Percentiles rank a stretch among this genome's conserved stretches.
Conservation (phyloP, 1,140 invertebrate genomes). For the Drosophila serrata region DNA sequence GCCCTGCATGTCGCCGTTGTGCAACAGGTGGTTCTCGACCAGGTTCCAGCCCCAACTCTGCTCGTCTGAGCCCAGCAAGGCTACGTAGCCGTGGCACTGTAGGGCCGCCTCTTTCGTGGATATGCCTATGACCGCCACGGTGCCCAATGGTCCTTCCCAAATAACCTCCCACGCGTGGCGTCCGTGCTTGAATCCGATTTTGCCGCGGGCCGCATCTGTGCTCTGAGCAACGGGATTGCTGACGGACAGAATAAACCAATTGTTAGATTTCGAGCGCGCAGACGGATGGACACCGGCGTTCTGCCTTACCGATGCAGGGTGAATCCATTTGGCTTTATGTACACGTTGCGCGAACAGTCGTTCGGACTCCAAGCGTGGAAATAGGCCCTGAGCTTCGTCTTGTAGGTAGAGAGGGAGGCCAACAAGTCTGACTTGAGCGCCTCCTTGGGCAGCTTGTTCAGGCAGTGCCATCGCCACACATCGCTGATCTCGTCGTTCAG, state of each 20-base stretch:
- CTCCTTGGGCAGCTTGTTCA: constrained; percentile 94
- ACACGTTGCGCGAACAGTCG: constrained; percentile 98
- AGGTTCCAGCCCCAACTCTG: constrained; percentile 99
- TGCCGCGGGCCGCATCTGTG: constrained; percentile 97
- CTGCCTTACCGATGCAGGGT: constrained; percentile 92
- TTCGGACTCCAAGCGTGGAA: constrained; percentile 98
- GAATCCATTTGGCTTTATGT: constrained; percentile 98
- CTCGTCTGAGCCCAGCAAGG: constrained; percentile 97
- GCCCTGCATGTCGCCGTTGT: constrained; percentile 98
- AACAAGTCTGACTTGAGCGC: constrained; percentile 97
- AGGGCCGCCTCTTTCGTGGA: constrained; percentile 97
- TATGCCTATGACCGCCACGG: constrained; percentile 97
- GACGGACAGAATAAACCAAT: constrained; percentile 70
- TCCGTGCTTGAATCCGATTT: constrained; percentile 97
- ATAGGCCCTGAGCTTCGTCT: constrained; percentile 97
- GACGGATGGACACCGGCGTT: constrained; percentile 38
- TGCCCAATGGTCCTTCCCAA: constrained; percentile 99
- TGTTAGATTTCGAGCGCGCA: background rate
- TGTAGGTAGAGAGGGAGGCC: constrained; percentile 95
- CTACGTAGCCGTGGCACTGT: constrained; percentile 97
- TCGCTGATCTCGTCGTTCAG: constrained; percentile 98
- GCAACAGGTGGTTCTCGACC: constrained; percentile 98
- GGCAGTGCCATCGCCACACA: constrained; percentile 97
- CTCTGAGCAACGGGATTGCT: constrained; percentile 98
- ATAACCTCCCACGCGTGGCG: constrained; percentile 99